Evolutionary conservation across 2,888 invertebrate species (phyloP).

Genomic region (Diadegma fenestrale): DNA sequence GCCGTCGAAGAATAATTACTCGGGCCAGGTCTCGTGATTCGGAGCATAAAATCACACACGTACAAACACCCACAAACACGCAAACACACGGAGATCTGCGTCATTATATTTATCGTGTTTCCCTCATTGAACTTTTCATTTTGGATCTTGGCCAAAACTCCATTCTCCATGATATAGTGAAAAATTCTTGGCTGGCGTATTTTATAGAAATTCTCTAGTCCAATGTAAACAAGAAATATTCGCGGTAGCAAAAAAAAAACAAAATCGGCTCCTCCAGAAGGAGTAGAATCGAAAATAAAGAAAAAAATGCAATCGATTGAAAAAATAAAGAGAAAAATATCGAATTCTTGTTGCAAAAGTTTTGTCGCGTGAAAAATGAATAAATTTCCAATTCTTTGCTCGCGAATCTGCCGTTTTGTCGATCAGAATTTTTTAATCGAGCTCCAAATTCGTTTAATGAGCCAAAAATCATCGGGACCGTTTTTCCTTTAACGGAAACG

Average conservation of each 20-base stretch:
- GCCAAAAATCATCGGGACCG: neutral
- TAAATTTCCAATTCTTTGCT: too few relatives aligned
- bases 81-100: neutral
- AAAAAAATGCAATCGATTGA: neutral
- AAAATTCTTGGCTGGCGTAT: slow-evolving; percentile 31
- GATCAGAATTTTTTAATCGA: neutral
- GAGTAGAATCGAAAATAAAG: neutral
- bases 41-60: slow-evolving; percentile 42
- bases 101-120: slow-evolving; percentile 60
- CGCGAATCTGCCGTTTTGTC: neutral
- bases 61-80: too few relatives aligned
- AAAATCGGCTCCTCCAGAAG: neutral
- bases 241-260: neutral
- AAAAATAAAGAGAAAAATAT: neutral
- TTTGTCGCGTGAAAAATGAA: neutral
- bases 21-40: slow-evolving; percentile 27
- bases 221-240: neutral
- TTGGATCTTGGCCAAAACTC: slow-evolving; percentile 56
- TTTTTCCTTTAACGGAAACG: neutral
- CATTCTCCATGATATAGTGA: slow-evolving; percentile 23
- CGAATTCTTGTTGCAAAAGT: too few relatives aligned
- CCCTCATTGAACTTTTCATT: slow-evolving; percentile 59
- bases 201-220: slow-evolving; percentile 24
- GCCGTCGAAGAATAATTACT: slow-evolving; percentile 59
- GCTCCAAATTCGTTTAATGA: neutral